Conservation (phyloP, 2,113 vertebrate species). For the Electrona antarctica region DNA sequence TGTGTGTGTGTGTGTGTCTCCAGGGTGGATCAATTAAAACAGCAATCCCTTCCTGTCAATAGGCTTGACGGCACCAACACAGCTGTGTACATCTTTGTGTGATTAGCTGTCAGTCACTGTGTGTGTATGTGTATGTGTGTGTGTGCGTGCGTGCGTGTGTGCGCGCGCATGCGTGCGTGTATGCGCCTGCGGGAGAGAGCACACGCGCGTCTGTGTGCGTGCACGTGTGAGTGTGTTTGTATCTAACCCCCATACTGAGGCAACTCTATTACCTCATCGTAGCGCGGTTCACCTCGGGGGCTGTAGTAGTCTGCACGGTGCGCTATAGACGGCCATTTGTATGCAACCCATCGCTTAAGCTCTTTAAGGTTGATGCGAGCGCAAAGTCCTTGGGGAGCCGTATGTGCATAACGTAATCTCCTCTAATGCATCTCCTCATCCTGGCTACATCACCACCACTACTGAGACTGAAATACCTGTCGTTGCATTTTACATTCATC, state of each 20-base stretch:
- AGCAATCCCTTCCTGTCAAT: slow-evolving; percentile 41
- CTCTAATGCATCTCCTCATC: slow-evolving; percentile 26
- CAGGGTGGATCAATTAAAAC: slow-evolving; percentile 55
- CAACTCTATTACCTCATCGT: slow-evolving; percentile 37
- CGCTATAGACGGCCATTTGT: slow-evolving; percentile 33
- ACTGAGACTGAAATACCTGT: slow-evolving; percentile 33
- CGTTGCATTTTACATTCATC: slow-evolving; percentile 20
- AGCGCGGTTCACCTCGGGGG: slow-evolving; percentile 29
- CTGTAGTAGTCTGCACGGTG: not conserved
- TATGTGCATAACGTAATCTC: slow-evolving; percentile 48
- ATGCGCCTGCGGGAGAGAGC: too few species aligned
- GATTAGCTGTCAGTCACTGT: slow-evolving; percentile 32
- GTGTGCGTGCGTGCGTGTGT: not conserved
- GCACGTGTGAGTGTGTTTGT: slow-evolving; percentile 14
- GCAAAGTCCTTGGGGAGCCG: slow-evolving; percentile 18
- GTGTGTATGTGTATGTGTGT: slow-evolving; percentile 3
- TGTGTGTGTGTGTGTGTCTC: slow-evolving; percentile 11
- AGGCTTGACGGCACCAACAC: slow-evolving; percentile 30
- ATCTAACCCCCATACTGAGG: slow-evolving; percentile 28
- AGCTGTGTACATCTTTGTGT: not conserved
- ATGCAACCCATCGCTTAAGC: slow-evolving; percentile 56
- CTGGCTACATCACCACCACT: slow-evolving; percentile 16
- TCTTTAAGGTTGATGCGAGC: slow-evolving; percentile 61
- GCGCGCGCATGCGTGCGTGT: slow-evolving; percentile 21
- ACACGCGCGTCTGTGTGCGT: not conserved